Evolutionary conservation across 1,140 invertebrate genomes (phyloP).

Genomic region (Drosophila leontia): DNA sequence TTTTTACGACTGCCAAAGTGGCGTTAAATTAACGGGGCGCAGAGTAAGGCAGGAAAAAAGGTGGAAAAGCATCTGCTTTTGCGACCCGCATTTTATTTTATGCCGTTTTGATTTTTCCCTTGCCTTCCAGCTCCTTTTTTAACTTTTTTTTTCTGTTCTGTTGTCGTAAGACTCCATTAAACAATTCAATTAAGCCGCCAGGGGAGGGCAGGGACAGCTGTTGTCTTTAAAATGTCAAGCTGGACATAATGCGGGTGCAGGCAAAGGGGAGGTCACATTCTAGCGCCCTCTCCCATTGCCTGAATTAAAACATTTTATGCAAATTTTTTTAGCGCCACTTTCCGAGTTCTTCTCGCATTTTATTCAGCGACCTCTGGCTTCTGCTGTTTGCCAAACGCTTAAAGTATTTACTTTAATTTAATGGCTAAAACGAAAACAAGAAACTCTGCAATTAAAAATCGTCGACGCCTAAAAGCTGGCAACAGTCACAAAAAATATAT

Average conservation of each 20-base stretch:
- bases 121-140: slow-evolving; percentile 24
- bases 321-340: slow-evolving; percentile 62
- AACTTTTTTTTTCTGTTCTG: slow-evolving; percentile 13
- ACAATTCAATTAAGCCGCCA: slow-evolving; percentile 76
- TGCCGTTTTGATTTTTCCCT: slow-evolving; percentile 76
- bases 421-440: slow-evolving; percentile 51
- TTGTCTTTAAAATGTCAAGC: slow-evolving; percentile 78
- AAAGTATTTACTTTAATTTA: slow-evolving; percentile 80
- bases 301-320: slow-evolving; percentile 80
- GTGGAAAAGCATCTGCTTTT: slow-evolving; percentile 34
- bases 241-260: slow-evolving; percentile 41
- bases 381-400: slow-evolving; percentile 65
- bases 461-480: slow-evolving; percentile 59
- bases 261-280: slow-evolving; percentile 5
- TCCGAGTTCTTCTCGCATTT: slow-evolving; percentile 37
- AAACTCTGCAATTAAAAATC: slow-evolving; percentile 69
- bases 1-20: slow-evolving; percentile 77
- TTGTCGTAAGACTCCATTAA: slow-evolving; percentile 77
- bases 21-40: slow-evolving; percentile 73
- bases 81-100: slow-evolving; percentile 79
- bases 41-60: slow-evolving; percentile 13
- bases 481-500: slow-evolving; percentile 13
- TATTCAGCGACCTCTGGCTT: slow-evolving; percentile 49
- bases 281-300: slow-evolving; percentile 10
- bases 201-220: slow-evolving; percentile 14